Base-by-base conservation (phyloP, 35 echinoderm and acorn worm genomes). In the Chiridota heheva region DNA sequence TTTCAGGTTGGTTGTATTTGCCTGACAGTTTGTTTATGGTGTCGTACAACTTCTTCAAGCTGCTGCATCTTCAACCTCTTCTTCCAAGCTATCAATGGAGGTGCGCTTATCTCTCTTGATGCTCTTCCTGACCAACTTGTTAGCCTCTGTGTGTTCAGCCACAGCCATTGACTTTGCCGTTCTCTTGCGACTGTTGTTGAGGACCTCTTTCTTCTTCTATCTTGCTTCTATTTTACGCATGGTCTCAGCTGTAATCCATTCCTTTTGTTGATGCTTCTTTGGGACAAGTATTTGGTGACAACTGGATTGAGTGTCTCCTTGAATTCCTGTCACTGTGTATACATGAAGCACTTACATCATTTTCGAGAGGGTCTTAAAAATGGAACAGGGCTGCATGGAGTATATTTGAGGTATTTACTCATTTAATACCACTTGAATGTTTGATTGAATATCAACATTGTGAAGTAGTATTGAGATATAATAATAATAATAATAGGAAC, bases 1-100 rank as follows among this genome's bases (percentile, higher is more conserved):
- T 4, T 75, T 75, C 71, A 3, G 71, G 71, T 75, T 75, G 43
- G 40, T 44, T 75, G 42, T 7, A 75, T 28, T 75, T 47, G 13
- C 36, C 40, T 13, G 71, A 57, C 7, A 75, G 25, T 75, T 28
- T 75, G 16, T 44, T 75, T 26, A 47, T 75, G 71, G 29, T 49
- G 2, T 3, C 4, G 34, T 75, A 75, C 29, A 75, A 2, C 10
- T 75, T 7, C 49, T 28, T 75, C 71, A 75, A 47, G 7, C 3
- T 7, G 38, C 31, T 75, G 71, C 44, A 39, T 40, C 68, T 31
- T 65, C 61, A 24, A 31, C 10, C 28, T 65, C 26, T 12, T 65
- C 61, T 65, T 18, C 61, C 10, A 65, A 29, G 8, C 20, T 65
- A 18, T 65, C 28, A 27, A 40, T 40, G 42, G 33, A 72, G 38